Evolutionary conservation across 2,888 invertebrate species (phyloP).

Genomic region (Plebejus melissa): DNA sequence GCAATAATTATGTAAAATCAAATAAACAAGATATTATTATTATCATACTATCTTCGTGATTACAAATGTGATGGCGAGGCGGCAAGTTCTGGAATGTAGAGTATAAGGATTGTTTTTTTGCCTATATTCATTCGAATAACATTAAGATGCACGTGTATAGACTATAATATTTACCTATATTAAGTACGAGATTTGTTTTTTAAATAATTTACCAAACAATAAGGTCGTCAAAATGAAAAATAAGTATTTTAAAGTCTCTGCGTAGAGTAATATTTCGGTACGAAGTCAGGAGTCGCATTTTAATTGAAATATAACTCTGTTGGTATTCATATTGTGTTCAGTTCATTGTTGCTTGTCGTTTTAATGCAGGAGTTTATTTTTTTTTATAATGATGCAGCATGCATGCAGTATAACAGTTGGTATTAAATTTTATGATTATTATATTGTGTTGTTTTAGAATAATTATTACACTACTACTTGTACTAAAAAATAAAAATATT

Average conservation of each 20-base stretch:
- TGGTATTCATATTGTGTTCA: constrained; percentile 7
- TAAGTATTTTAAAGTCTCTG: constrained; percentile 3
- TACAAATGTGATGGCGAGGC: constrained; percentile 28
- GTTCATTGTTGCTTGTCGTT: constrained; percentile 1
- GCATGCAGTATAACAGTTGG: neutral
- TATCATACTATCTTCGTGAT: constrained; percentile 29
- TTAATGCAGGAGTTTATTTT: neutral
- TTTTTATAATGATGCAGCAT: neutral
- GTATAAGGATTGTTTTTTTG: neutral
- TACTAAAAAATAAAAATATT: too few species aligned
- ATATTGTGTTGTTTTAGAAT: neutral
- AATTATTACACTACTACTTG: too few species aligned
- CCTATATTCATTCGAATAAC: neutral
- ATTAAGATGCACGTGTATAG: neutral
- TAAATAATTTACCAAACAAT: neutral
- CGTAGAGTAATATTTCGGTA: neutral
- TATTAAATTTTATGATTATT: neutral
- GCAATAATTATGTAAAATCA: constrained; percentile 47
- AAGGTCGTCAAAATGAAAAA: neutral
- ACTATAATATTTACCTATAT: neutral
- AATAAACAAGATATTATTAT: constrained; percentile 43
- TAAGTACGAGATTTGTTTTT: neutral
- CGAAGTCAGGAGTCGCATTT: neutral
- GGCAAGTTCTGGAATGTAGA: constrained; percentile 18
- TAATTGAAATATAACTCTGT: neutral